A percentile compares a stretch with the other conserved stretches of the same genome.
Conservation (phyloP, 1,140 invertebrate species). For the Drosophila guanche region DNA sequence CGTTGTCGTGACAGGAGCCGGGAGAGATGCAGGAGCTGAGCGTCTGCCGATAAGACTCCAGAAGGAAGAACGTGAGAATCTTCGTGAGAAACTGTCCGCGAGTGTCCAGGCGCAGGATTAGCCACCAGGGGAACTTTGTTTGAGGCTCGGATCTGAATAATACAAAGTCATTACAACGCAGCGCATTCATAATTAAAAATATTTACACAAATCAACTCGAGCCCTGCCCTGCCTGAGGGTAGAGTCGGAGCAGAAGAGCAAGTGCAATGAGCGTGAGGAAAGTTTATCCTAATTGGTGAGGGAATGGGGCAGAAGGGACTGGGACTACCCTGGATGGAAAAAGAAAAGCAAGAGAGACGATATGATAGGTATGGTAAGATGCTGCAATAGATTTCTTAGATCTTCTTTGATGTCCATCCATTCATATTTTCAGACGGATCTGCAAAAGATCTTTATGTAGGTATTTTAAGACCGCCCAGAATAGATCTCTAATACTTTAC, state of each 20-base stretch:
- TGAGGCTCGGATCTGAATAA: conserved; percentile 42
- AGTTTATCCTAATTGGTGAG: conserved; percentile 55
- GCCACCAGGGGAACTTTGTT: background rate
- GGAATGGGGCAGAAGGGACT: background rate
- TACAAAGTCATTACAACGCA: conserved; percentile 73
- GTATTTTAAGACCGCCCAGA: no score
- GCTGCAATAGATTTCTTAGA: no score
- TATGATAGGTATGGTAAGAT: no score
- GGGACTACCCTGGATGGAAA: conserved; percentile 3
- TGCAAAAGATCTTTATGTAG: no score
- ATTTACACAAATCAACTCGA: conserved; percentile 53
- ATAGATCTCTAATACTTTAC: no score
- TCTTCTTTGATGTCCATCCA: no score
- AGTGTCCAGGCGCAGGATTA: conserved; percentile 22
- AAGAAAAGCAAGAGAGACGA: background rate
- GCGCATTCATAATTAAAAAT: conserved; percentile 75
- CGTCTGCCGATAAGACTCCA: conserved; percentile 50
- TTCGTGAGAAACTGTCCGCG: conserved; percentile 52
- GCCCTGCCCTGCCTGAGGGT: conserved; percentile 8
- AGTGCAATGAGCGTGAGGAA: conserved; percentile 52
- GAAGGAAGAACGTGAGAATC: conserved; percentile 57
- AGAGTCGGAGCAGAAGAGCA: background rate
- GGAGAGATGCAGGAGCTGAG: conserved; percentile 10
- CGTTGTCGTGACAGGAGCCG: conserved; percentile 10
- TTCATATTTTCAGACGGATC: no score